These are phyloP conservation scores for Agrotis exclamationis DNA, from an alignment of 2,888 invertebrate species.

Conservation along the genomic window DNA sequence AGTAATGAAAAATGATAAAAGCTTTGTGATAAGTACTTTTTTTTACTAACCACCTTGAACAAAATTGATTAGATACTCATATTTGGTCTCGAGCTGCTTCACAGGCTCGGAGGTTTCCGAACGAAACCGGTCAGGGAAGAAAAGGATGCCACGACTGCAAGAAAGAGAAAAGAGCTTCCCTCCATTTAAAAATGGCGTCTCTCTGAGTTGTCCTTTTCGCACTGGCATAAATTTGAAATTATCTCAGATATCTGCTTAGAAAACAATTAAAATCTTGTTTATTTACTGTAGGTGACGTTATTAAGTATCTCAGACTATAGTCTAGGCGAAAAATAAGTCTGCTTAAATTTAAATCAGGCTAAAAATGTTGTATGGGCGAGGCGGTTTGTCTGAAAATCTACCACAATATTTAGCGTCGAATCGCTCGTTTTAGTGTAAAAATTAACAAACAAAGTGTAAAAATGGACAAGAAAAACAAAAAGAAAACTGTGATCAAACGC, in stretches of 20 bases:
- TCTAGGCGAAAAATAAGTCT: not conserved
- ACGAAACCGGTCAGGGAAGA: constrained; percentile 38
- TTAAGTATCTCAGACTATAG: constrained; percentile 15
- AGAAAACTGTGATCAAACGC: constrained; percentile 88
- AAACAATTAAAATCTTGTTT: constrained; percentile 66
- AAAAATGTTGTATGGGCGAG: constrained; percentile 81
- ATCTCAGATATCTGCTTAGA: constrained; percentile 68
- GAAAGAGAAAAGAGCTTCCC: constrained; percentile 58
- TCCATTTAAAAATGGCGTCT: constrained; percentile 85
- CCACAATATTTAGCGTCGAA: constrained; percentile 64
- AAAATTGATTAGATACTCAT: no score
- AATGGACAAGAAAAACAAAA: constrained; percentile 90
- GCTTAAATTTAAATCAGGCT: constrained; percentile 16
- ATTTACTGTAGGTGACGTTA: constrained; percentile 56
- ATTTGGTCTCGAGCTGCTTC: no score
- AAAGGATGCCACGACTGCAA: constrained; percentile 57
- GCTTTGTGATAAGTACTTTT: no score
- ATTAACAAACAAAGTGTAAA: constrained; percentile 72
- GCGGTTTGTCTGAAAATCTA: constrained; percentile 65
- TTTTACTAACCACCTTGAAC: no score
- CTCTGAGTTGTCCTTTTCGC: constrained; percentile 88
- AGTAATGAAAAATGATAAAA: no score
- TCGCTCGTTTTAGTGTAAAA: constrained; percentile 59
- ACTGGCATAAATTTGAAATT: constrained; percentile 73
- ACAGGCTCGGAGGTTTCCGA: constrained; percentile 28